Conservation (phyloP, 2,888 invertebrate genomes). For the Disparrhopalites patrizii region DNA sequence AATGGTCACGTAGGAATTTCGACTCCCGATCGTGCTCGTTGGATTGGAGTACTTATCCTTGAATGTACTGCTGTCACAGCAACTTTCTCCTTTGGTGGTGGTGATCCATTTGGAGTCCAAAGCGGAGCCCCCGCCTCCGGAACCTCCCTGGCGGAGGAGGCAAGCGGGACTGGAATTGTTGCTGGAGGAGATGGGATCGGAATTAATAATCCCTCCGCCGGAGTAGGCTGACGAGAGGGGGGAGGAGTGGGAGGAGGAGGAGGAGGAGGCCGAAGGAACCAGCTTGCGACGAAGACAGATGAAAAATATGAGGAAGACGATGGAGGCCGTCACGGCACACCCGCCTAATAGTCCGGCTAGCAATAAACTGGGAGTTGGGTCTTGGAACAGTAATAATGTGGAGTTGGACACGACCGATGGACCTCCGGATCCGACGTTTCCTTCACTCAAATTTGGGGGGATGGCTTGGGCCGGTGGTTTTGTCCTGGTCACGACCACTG, state of each 20-base stretch:
- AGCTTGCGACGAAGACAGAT: slow-evolving; percentile 48
- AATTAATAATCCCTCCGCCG: slow-evolving; percentile 20
- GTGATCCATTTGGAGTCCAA: slow-evolving; percentile 24
- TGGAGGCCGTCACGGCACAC: slow-evolving; percentile 46
- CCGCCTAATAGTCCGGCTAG: slow-evolving; percentile 48
- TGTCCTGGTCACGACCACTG: not conserved
- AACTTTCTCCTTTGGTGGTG: slow-evolving; percentile 5
- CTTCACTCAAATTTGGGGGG: too few species aligned
- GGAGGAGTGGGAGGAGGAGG: not conserved
- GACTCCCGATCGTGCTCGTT: slow-evolving; percentile 30
- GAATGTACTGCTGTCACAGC: slow-evolving; percentile 18
- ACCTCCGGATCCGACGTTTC: not conserved
- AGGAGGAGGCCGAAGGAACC: slow-evolving; percentile 36
- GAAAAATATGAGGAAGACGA: slow-evolving; percentile 48
- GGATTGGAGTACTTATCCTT: slow-evolving; percentile 26
- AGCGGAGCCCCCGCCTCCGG: not conserved
- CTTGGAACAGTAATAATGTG: slow-evolving; percentile 32
- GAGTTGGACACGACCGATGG: slow-evolving; percentile 21
- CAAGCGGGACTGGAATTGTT: slow-evolving; percentile 47
- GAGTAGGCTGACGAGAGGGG: slow-evolving; percentile 5
- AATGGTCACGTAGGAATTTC: slow-evolving; percentile 47
- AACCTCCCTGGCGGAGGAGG: slow-evolving; percentile 43
- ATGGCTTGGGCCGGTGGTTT: slow-evolving; percentile 2
- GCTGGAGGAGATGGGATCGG: slow-evolving; percentile 42
- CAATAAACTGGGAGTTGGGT: slow-evolving; percentile 46